phyloP scores from a whole-genome alignment of 1,140 invertebrate genomes.

The Drosophila kikkawai region DNA sequence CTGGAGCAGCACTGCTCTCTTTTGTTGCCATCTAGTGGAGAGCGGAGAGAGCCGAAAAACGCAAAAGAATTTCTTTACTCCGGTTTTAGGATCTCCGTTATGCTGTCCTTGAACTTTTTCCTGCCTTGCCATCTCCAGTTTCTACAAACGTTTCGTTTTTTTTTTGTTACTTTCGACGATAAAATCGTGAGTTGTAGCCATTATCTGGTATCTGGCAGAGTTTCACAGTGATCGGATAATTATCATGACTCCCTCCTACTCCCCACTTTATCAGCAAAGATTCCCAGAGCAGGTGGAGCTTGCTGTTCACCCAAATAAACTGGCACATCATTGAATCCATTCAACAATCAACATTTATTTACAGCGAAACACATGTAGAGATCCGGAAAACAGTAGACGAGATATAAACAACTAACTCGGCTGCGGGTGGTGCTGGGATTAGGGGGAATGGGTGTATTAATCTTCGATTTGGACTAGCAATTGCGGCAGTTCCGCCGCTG shows the following conservation, averaged over 20 bases:
- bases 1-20: too few species aligned
- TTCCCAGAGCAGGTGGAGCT: neutral
- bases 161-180: too few species aligned
- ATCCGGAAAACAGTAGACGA: constrained; percentile 36
- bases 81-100: too few species aligned
- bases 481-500: constrained; percentile 63
- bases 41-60: too few species aligned
- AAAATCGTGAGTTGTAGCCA: neutral
- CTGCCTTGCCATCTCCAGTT: too few species aligned
- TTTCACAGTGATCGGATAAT: constrained; percentile 9
- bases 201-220: neutral
- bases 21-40: too few species aligned
- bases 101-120: too few species aligned
- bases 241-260: neutral
- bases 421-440: neutral
- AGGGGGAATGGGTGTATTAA: neutral
- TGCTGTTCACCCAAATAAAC: neutral
- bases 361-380: constrained; percentile 65
- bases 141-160: too few species aligned
- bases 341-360: constrained; percentile 76
- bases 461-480: constrained; percentile 38
- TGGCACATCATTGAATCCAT: neutral
- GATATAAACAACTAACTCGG: constrained; percentile 13
- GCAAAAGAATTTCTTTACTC: too few species aligned
- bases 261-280: neutral